Conservation (phyloP, 2,888 invertebrate genomes). For the Papilio protenor region DNA sequence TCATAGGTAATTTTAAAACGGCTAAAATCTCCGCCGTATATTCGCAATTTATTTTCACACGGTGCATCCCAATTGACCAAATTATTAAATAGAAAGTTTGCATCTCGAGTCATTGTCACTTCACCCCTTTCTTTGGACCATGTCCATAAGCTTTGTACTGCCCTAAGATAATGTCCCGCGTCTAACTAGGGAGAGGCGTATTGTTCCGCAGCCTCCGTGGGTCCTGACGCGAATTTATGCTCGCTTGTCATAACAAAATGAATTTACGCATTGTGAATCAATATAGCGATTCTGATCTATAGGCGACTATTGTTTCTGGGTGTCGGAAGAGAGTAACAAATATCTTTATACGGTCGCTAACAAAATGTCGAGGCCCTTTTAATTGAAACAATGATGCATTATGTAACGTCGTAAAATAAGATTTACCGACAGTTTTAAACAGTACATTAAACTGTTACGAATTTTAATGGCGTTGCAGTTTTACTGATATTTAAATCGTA, state of each 20-base stretch:
- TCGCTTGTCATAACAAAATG: slow-evolving; percentile 83
- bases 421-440: not conserved
- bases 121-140: slow-evolving; percentile 72
- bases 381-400: slow-evolving; percentile 51
- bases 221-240: slow-evolving; percentile 80
- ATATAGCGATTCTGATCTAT: slow-evolving; percentile 80
- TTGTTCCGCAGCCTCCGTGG: slow-evolving; percentile 82
- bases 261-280: slow-evolving; percentile 83
- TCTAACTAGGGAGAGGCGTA: slow-evolving; percentile 72
- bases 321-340: slow-evolving; percentile 76
- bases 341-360: slow-evolving; percentile 70
- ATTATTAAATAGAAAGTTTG: slow-evolving; percentile 76
- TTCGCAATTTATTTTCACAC: slow-evolving; percentile 70
- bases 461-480: not conserved
- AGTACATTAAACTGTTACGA: not conserved
- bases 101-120: slow-evolving; percentile 67
- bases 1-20: not conserved
- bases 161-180: slow-evolving; percentile 76
- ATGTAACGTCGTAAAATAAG: not conserved
- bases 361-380: slow-evolving; percentile 69
- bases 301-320: slow-evolving; percentile 78
- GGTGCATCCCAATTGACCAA: slow-evolving; percentile 73
- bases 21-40: not conserved
- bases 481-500: not conserved
- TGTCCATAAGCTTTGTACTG: slow-evolving; percentile 72